Evolutionary conservation across 2,888 invertebrate species (phyloP), one percentile per base, ranked within the genome.

Genomic region (Girardia tigrina): DNA sequence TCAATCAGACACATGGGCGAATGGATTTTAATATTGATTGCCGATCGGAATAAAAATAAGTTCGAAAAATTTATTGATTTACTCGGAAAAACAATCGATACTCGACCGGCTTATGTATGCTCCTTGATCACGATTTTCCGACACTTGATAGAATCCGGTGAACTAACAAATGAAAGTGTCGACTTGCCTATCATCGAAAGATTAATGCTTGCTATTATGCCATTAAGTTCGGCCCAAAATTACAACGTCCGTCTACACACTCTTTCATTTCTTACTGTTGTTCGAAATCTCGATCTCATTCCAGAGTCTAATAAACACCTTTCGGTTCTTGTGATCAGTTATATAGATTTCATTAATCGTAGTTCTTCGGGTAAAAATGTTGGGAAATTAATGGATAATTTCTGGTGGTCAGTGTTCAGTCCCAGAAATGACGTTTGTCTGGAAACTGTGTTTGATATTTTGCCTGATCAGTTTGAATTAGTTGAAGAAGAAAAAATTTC

Each of bases 141-240:
- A n/a, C 56, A 56, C 23, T 56, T 56, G 56, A n/a, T 56, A 2
- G 8, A 56, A 56, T 56, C 23, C 6, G 4, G 4, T 12, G 6
- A n/a, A 23, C 2, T n/a, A 12, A 4, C 6, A 2, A 56, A 6
- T 4, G n/a, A 56, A 6, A n/a, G n/a, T 56, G n/a, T 20, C 23
- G n/a, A 56, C 23, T 12, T 56, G n/a, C n/a, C n/a, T n/a, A n/a
- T n/a, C n/a, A n/a, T 56, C n/a, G 56, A 56, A 56, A n/a, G 23
- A 56, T 56, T 56, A 56, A 56, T 56, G n/a, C 56, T 56, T 12
- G 56, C n/a, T 20, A 56, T 56, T 56, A n/a, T 56, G n/a, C 56
- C 56, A 23, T 56, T 56, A 23, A 23, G 56, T 20, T 56, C 56
- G n/a, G 56, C 56, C 4, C 56, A 56, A 56, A 56, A 56, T 56